Evolutionary conservation across 2,113 vertebrate genomes (phyloP), one percentile per base, ranked within the genome.

Genomic region (Rhinopomastus cyanomelas): DNA sequence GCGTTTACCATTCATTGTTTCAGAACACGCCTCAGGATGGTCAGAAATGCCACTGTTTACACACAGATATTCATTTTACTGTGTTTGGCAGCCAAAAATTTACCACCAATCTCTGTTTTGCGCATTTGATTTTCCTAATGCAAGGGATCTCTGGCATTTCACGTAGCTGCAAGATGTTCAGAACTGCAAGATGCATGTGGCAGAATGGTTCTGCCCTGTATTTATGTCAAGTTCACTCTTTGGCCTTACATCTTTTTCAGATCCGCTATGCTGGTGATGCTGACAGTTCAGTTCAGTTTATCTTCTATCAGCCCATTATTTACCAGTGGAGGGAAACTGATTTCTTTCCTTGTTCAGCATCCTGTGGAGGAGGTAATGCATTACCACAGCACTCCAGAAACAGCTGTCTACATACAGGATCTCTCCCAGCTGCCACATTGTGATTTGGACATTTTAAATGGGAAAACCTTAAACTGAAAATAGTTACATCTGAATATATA

Each of bases 301-400:
- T 99, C 86, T 99, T 98, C 96, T 99, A 99, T 84, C 99, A 99
- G 89, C 99, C 98, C 30, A 99, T 99, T 84, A 97, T 98, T 92
- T 99, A 99, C 77, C 98, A 97, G 88, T 99, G 99, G 99, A 98
- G 98, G 87, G 99, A 99, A 96, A 99, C 99, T 0, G 99, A 99
- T 96, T 99, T 99, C 97, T 99, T 99, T 37, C 99, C 99, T 56
- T 99, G 99, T 93, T 99, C 99, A 14, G 98, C 98, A 94, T 98
- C 98, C 51, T 99, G 99, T 93, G 98, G 99, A 94, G 99, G 99
- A 98, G 99, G 99, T 99, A 97, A 97, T 42, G 18, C 44, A 55
- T 87, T 85, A 52, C 18, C 5, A 21, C 16, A 30, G 10, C 57
- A 36, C 83, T 78, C 44, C 39, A 68, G 39, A 75, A 89, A 30